Evolutionary conservation across 1,140 invertebrate species (phyloP).

Genomic region (Uloborus diversus): DNA sequence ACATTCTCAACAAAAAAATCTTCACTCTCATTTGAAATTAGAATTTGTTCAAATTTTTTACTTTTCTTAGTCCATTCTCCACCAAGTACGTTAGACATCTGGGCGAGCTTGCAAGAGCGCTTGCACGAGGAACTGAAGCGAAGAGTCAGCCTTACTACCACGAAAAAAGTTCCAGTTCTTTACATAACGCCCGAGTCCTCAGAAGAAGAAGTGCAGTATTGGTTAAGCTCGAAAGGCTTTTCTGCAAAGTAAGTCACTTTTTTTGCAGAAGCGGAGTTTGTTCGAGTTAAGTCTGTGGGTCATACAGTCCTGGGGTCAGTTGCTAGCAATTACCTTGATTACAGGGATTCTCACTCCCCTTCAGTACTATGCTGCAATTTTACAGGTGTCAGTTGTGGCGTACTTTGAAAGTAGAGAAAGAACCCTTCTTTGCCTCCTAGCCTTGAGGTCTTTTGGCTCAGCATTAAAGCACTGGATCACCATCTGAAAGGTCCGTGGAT

Average conservation of each 20-base stretch:
- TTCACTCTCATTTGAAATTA: too few species aligned
- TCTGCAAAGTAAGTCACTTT: not conserved
- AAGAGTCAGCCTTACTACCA: not conserved
- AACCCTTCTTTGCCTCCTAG: too few species aligned
- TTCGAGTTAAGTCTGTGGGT: not conserved
- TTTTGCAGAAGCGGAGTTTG: not conserved
- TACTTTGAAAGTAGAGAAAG: not conserved
- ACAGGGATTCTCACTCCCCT: not conserved
- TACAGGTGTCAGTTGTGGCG: not conserved
- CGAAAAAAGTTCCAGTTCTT: not conserved
- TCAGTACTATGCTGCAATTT: not conserved
- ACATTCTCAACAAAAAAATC: too few species aligned
- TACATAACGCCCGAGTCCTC: conserved; percentile 16
- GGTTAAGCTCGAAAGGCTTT: conserved; percentile 33
- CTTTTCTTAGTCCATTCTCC: too few species aligned
- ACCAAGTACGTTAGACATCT: not conserved
- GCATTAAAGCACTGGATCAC: too few species aligned
- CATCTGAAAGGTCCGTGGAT: too few species aligned
- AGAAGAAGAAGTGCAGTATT: conserved; percentile 34
- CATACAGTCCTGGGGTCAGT: not conserved
- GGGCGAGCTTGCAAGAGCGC: conserved; percentile 16
- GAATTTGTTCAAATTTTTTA: not conserved
- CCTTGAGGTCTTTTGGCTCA: too few species aligned
- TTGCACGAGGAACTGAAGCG: conserved; percentile 39
- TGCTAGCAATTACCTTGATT: not conserved